A percentile compares a stretch with the other conserved stretches of the same genome.
Evolutionary conservation across 2,888 invertebrate species (phyloP).

Genomic region (Hypomecis punctinalis): DNA sequence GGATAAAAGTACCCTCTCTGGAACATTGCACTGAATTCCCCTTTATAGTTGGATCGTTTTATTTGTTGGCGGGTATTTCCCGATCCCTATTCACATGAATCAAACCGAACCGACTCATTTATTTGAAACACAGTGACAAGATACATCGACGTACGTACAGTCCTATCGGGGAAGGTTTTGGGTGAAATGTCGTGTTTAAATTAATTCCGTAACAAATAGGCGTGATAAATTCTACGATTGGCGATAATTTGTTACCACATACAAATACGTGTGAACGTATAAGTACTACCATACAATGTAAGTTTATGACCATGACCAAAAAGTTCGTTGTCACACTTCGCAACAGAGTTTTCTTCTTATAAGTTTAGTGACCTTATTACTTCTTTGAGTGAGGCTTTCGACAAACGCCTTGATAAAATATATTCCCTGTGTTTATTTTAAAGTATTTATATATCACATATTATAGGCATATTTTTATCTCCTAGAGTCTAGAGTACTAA

Average conservation of each 20-base stretch:
- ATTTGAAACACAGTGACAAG: conserved; percentile 75
- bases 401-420: too few species aligned
- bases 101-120: conserved; percentile 81
- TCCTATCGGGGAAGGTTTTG: conserved; percentile 47
- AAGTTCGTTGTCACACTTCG: too few species aligned
- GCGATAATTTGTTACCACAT: background rate
- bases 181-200: conserved; percentile 22
- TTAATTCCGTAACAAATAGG: conserved; percentile 10
- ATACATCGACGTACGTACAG: conserved; percentile 50
- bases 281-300: too few species aligned
- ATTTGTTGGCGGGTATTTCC: conserved; percentile 76
- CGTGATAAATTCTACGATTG: background rate
- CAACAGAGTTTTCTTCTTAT: too few species aligned
- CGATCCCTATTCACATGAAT: conserved; percentile 81
- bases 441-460: too few species aligned
- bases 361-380: too few species aligned
- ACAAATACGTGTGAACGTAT: too few species aligned
- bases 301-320: too few species aligned
- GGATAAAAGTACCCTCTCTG: conserved; percentile 44
- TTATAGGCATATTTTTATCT: too few species aligned
- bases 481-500: too few species aligned
- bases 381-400: too few species aligned
- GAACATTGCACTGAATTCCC: conserved; percentile 51
- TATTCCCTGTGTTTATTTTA: too few species aligned
- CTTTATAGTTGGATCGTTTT: conserved; percentile 70